These are phyloP conservation scores for Pyrocoelia pectoralis DNA, from an alignment of 2,888 invertebrate genomes.

Conservation along the genomic window DNA sequence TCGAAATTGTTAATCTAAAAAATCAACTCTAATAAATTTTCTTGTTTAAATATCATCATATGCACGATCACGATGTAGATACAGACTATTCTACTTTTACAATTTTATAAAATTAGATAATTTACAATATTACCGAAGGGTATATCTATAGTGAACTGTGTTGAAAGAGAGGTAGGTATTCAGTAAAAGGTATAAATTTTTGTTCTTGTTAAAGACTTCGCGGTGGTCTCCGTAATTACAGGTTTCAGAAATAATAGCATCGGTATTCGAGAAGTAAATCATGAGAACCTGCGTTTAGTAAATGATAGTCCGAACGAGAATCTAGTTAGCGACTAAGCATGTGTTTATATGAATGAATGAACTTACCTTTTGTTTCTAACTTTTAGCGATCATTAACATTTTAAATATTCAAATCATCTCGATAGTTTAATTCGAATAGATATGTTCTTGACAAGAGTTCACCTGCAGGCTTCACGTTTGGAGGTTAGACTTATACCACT, in stretches of 20 bases:
- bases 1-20: neutral
- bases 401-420: neutral
- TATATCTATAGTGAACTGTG: conserved; percentile 15
- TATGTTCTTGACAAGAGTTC: no score
- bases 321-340: conserved; percentile 46
- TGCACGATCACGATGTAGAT: neutral
- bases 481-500: no score
- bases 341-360: conserved; percentile 22
- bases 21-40: neutral
- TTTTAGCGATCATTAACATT: conserved; percentile 10
- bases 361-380: conserved; percentile 13
- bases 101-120: conserved; percentile 24
- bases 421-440: no score
- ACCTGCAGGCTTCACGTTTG: no score
- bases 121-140: conserved; percentile 18
- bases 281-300: conserved; percentile 58
- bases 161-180: conserved; percentile 27
- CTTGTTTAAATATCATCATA: neutral
- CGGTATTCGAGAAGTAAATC: conserved; percentile 57
- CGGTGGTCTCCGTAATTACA: conserved; percentile 59
- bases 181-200: conserved; percentile 30
- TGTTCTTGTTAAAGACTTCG: conserved; percentile 48
- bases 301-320: conserved; percentile 52
- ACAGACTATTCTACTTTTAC: neutral
- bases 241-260: conserved; percentile 58